Conservation (phyloP, 2,113 vertebrate genomes). For the Rhipidura dahli region DNA sequence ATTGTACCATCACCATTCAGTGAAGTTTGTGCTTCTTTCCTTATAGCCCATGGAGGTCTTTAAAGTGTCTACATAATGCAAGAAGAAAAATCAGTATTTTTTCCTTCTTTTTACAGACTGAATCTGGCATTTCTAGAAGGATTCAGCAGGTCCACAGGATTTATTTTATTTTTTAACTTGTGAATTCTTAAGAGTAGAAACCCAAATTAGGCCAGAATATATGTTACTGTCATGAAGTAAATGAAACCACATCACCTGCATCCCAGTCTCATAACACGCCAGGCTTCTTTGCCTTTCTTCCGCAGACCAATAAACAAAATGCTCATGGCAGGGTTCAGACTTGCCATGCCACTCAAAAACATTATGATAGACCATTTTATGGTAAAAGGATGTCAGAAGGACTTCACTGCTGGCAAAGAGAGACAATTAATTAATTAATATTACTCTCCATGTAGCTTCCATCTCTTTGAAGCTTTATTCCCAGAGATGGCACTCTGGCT, state of each 20-base stretch:
- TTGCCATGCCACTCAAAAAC: not conserved
- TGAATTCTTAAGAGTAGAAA: not conserved
- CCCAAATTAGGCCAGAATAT: not conserved
- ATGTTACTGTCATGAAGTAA: not conserved
- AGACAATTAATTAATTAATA: not conserved
- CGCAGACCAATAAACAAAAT: not conserved
- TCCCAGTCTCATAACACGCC: not conserved
- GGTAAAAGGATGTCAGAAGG: not conserved
- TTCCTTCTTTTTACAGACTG: not conserved
- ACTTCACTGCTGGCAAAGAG: not conserved
- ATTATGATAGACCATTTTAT: not conserved
- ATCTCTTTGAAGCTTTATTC: not conserved
- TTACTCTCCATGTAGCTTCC: not conserved
- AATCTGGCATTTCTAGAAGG: not conserved
- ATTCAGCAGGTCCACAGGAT: not conserved
- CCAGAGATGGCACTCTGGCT: not conserved
- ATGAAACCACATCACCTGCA: not conserved
- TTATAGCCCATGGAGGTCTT: not conserved
- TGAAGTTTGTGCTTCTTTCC: not conserved
- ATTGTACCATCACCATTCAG: not conserved
- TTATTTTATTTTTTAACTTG: not conserved
- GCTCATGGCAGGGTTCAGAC: not conserved
- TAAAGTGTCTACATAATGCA: not conserved
- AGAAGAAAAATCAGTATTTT: not conserved
- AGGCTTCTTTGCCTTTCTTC: not conserved